A percentile compares a stretch with the other conserved stretches of the same genome.
phyloP scores from a whole-genome alignment of 1,140 invertebrate genomes.

The Papilio polytes region DNA sequence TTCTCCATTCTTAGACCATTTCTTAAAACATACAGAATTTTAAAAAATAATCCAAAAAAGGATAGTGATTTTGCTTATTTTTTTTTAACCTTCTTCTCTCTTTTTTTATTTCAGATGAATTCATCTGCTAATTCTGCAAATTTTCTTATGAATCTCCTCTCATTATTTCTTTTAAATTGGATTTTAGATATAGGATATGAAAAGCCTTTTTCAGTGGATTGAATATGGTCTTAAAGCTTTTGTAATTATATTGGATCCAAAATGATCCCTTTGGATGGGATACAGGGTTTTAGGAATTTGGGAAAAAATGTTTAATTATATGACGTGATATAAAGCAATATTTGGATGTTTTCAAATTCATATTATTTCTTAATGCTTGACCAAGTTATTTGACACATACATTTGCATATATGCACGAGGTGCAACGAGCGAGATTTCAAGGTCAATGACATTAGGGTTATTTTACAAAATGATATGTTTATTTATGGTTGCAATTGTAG shows the following conservation, averaged over 20 bases:
- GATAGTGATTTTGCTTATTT: no score
- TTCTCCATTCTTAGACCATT: no score
- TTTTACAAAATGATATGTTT: constrained; percentile 15
- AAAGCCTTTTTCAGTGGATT: no score
- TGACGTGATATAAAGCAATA: not conserved
- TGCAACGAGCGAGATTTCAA: constrained; percentile 21
- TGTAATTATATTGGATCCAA: not conserved
- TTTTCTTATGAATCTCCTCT: no score
- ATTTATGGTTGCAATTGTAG: not conserved
- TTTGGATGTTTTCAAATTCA: not conserved
- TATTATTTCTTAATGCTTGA: constrained; percentile 43
- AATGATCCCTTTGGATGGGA: not conserved
- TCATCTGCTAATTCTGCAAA: no score
- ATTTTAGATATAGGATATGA: no score
- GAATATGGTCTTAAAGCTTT: not conserved
- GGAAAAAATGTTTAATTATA: not conserved
- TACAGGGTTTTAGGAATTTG: not conserved
- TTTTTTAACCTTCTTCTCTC: no score
- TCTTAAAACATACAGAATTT: no score
- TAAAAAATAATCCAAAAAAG: no score
- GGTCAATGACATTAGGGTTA: constrained; percentile 15
- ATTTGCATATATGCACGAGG: constrained; percentile 40
- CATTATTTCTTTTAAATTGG: no score
- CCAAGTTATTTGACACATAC: constrained; percentile 31
- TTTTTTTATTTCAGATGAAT: no score